A percentile compares a stretch with the other conserved stretches of the same genome.
Conservation (phyloP, 35 echinoderm and acorn worm species). For the Lytechinus pictus region DNA sequence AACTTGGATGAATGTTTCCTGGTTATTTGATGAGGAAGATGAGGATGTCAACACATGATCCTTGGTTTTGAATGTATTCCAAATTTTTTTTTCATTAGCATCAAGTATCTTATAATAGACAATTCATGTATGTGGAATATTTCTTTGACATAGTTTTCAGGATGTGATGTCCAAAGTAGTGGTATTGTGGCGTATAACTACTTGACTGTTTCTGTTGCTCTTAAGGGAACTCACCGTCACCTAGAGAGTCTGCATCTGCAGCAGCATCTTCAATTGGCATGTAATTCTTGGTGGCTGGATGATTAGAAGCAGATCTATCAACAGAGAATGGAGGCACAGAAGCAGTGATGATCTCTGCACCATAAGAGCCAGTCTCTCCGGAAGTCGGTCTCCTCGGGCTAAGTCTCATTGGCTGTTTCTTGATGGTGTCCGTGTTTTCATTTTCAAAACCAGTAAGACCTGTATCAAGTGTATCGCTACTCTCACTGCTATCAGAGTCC, state of each 20-base stretch:
- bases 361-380: not conserved
- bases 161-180: too few relatives aligned
- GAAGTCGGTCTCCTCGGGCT: slow-evolving; percentile 36
- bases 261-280: slow-evolving; percentile 34
- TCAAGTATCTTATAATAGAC: too few relatives aligned
- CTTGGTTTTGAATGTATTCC: too few relatives aligned
- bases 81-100: too few relatives aligned
- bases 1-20: too few relatives aligned
- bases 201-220: too few relatives aligned
- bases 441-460: slow-evolving; percentile 91
- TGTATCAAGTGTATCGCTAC: slow-evolving; percentile 75
- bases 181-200: too few relatives aligned
- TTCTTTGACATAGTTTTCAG: too few relatives aligned
- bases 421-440: slow-evolving; percentile 99
- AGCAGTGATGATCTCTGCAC: slow-evolving; percentile 24
- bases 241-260: slow-evolving; percentile 53
- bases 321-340: slow-evolving; percentile 39
- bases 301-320: slow-evolving; percentile 33
- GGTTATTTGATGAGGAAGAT: too few relatives aligned
- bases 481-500: slow-evolving; percentile 78
- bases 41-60: too few relatives aligned
- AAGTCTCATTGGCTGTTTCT: slow-evolving; percentile 88
- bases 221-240: slow-evolving; percentile 41
- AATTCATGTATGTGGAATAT: too few relatives aligned
- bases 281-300: slow-evolving; percentile 22